Base-by-base conservation (phyloP, 2,113 vertebrate species). In the Echinops telfairi region DNA sequence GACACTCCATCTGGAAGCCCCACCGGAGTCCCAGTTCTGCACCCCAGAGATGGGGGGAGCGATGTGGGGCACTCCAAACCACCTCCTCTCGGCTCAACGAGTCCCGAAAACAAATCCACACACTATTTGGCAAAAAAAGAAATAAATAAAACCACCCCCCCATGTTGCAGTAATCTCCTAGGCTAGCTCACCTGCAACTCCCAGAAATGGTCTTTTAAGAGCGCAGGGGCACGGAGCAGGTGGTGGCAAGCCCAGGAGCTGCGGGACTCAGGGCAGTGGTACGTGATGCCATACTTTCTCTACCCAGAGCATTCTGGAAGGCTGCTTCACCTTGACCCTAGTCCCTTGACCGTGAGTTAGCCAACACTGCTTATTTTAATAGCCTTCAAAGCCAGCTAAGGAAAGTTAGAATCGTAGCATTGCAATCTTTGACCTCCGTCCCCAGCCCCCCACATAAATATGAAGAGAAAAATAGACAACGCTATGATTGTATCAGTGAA, bases 111-210 rank as follows among this genome's bases (percentile, higher is more conserved):
- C 0, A 0, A 29, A 71, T 33, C 78, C 92, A 87, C 95, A 89
- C 82, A 91, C 89, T 76, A 76, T 93, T 91, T 97, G 97, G 96
- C 96, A 97, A 94, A 95, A 53, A 95, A 97, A 96, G 86, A 97
- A 96, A 97, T 53, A 96, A 97, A 96, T 84, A 93, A 97, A 97
- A 83, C 96, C 96, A 95, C 86, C 25, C 82, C 82, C 94, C 11
- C 5, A 81, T 38, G 53, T 1, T 93, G 82, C 79, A 73, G 92
- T 43, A 20, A 92, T 84, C 88, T 93, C 58, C 95, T 60, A 62
- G 60, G 47, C 76, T 53, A 64, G 40, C 71, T 87, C 14, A 25
- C 76, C 80, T 43, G 91, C 43, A 38, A 70, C 40, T 91, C 84
- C 81, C 58, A 92, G 87, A 87, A 88, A 95, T 22, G 90, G 79